These are phyloP conservation scores for Rhabdomys dilectus DNA, from an alignment of 2,113 vertebrate species.

Conservation along the genomic window DNA sequence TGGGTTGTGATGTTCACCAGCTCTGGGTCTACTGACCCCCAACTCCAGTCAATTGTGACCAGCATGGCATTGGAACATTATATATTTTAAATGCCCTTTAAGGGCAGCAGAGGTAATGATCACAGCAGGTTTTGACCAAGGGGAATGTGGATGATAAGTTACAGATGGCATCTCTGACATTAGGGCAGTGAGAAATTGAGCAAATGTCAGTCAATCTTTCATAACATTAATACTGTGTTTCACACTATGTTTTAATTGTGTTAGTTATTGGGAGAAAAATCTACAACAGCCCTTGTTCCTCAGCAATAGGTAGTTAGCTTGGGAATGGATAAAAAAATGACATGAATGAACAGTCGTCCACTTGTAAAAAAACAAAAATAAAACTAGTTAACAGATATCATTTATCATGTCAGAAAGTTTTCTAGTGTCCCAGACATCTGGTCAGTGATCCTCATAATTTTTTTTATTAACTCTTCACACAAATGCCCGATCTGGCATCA, in stretches of 20 bases:
- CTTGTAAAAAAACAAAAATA: not conserved
- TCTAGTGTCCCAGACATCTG: not conserved
- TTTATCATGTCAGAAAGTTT: not conserved
- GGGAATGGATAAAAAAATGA: not conserved
- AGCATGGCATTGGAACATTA: not conserved
- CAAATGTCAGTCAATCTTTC: not conserved
- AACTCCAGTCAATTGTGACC: not conserved
- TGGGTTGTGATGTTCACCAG: not conserved
- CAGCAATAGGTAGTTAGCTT: not conserved
- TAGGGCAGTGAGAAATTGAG: not conserved
- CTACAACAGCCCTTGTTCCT: not conserved
- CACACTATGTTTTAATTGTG: not conserved
- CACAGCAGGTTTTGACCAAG: not conserved
- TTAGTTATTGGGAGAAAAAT: not conserved
- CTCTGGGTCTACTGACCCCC: not conserved
- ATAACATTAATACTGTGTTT: not conserved
- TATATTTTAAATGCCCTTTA: not conserved
- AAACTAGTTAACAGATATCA: not conserved
- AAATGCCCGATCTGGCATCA: too few species aligned
- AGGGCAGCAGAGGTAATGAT: not conserved
- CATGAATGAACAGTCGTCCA: not conserved
- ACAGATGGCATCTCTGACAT: not conserved
- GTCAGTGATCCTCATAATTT: not conserved
- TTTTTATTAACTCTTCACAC: not conserved
- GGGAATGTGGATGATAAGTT: too few species aligned